Evolutionary conservation across 1,140 invertebrate genomes (phyloP), one percentile per base, ranked within the genome.

Genomic region (Drosophila nigrodunni): DNA sequence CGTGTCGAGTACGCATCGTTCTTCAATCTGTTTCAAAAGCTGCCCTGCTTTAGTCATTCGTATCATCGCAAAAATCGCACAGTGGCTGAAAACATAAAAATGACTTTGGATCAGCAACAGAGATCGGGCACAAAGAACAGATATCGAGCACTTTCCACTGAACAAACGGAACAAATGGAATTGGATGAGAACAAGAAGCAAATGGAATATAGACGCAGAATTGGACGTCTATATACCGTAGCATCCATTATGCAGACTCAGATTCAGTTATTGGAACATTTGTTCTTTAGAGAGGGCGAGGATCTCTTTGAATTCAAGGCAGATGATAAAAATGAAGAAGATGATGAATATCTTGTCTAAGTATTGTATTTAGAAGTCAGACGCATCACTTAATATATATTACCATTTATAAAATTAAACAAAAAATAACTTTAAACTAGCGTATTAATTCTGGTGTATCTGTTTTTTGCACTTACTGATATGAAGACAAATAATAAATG

Each of bases 31-130:
- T 49, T 34, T 7, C 6, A 34, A 0, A 54, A 52, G n/a, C 35
- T 59, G 3, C 25, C 39, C 0, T 55, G 44, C 7, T 25, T 49
- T 1, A 54, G 11, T 0, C 61, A 39, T 7, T 30, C 3, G 0
- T 89, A 89, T 49, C 2, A 21, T 0, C 25, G 25, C 0, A 3
- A 8, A 0, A 66, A 72, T 11, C 80, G 55, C 7, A 85, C 85
- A 0, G 85, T 89, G 0, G 7, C 49, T 7, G n/a, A 81, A 30
- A 83, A 89, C n/a, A 52, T 89, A 1, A 46, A 50, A 11, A 3
- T 8, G 0, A 4, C 3, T 7, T 13, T 78, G 10, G 37, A 64
- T 0, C 0, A 7, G 0, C 18, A 25, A n/a, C 8, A 7, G 8
- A 2, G 2, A 10, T 2, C 3, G 15, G 3, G 30, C 0, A 13